Conservation (phyloP, 2,797 vertebrate genomes). For the Chiloscyllium punctatum region DNA sequence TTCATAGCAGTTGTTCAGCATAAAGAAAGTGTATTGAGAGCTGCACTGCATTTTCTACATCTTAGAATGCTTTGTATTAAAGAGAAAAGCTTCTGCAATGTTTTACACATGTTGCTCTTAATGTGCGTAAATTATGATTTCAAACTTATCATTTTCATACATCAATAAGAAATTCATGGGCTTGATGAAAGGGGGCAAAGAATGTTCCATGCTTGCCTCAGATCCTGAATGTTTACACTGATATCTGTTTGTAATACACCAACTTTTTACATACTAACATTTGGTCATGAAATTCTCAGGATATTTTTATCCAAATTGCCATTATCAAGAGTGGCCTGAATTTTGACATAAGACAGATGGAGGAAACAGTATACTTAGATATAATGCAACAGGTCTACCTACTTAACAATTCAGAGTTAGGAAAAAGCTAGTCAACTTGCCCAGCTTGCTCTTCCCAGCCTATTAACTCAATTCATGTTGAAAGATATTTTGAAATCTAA, state of each 20-base stretch:
- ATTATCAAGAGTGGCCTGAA: neutral
- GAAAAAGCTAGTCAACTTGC: neutral
- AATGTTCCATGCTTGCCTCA: neutral
- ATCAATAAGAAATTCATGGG: neutral
- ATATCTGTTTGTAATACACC: neutral
- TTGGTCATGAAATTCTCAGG: neutral
- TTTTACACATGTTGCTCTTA: neutral
- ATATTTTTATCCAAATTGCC: neutral
- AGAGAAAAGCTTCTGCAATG: neutral
- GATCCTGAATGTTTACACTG: too few relatives aligned
- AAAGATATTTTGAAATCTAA: neutral
- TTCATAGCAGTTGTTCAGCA: neutral
- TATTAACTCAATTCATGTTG: neutral
- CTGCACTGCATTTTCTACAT: neutral
- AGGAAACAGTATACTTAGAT: neutral
- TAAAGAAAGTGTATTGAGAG: neutral
- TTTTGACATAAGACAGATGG: neutral
- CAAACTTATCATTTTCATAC: neutral
- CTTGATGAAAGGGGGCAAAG: neutral
- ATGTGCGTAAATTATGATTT: neutral
- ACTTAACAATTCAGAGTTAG: neutral
- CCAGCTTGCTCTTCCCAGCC: neutral
- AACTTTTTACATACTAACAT: neutral
- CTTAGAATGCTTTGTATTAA: neutral
- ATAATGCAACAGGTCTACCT: neutral